phyloP scores from a whole-genome alignment of 2,797 vertebrate genomes.

The Smutsia temminckii region DNA sequence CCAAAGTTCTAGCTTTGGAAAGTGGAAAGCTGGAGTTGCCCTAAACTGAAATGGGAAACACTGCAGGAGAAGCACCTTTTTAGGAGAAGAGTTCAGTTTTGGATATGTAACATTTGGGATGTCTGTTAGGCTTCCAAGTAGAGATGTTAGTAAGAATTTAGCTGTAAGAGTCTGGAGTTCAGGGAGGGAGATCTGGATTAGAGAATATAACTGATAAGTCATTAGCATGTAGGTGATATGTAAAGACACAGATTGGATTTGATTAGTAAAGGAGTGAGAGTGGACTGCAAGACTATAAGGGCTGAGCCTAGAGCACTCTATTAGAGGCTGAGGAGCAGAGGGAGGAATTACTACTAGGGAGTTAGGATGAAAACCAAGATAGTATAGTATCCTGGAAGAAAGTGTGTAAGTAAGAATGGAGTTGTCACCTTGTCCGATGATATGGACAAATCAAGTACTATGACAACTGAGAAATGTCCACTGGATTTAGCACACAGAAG shows the following conservation, averaged over 20 bases:
- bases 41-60: not conserved
- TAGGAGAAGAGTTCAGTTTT: not conserved
- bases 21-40: not conserved
- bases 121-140: not conserved
- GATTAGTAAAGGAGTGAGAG: not conserved
- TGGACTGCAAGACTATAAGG: not conserved
- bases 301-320: not conserved
- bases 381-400: not conserved
- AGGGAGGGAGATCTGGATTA: not conserved
- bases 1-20: not conserved
- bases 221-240: not conserved
- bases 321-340: not conserved
- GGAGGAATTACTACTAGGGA: not conserved
- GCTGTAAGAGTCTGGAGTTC: not conserved
- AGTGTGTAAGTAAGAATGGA: not conserved
- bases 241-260: not conserved
- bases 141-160: slow-evolving; percentile 16
- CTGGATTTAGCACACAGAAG: not conserved
- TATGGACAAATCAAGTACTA: slow-evolving; percentile 7
- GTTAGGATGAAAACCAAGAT: not conserved
- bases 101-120: not conserved
- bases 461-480: not conserved
- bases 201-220: not conserved
- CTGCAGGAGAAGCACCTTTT: not conserved
- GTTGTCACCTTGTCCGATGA: not conserved